Percentiles rank a stretch among this genome's conserved stretches.
phyloP scores from a whole-genome alignment of 2,797 vertebrate genomes.

The Enteromius mattozi region DNA sequence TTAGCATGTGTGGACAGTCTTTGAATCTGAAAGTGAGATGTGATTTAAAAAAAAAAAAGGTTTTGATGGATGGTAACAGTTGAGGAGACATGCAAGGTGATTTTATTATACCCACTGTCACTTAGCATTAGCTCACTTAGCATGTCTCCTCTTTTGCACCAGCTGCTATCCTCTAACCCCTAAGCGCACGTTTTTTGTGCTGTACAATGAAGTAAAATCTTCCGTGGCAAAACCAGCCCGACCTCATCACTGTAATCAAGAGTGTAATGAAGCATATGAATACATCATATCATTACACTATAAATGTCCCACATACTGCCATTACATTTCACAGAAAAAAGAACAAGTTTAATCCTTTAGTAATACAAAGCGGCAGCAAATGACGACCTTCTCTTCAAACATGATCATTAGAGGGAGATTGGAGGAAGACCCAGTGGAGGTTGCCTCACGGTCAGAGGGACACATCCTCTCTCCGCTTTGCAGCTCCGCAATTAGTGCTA shows the following conservation, averaged over 20 bases:
- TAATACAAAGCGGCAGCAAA: constrained; percentile 27
- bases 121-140: constrained; percentile 12
- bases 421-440: constrained; percentile 10
- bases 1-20: not conserved
- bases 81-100: constrained; percentile 23
- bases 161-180: constrained; percentile 2
- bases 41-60: not conserved
- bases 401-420: constrained; percentile 33
- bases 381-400: constrained; percentile 16
- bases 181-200: not conserved
- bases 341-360: constrained; percentile 3
- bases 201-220: not conserved
- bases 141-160: not conserved
- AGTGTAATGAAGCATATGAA: constrained; percentile 2
- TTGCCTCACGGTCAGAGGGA: constrained; percentile 31
- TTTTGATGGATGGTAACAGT: not conserved
- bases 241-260: constrained; percentile 23
- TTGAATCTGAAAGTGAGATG: constrained; percentile 3
- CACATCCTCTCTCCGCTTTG: not conserved
- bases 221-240: not conserved
- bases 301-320: constrained; percentile 15
- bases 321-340: constrained; percentile 24
- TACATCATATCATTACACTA: constrained; percentile 5
- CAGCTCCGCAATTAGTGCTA: constrained; percentile 27
- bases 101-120: constrained; percentile 14